A percentile compares a stretch with the other conserved stretches of the same genome.
Evolutionary conservation across 2,797 vertebrate species (phyloP).

Genomic region (Spea hammondii): DNA sequence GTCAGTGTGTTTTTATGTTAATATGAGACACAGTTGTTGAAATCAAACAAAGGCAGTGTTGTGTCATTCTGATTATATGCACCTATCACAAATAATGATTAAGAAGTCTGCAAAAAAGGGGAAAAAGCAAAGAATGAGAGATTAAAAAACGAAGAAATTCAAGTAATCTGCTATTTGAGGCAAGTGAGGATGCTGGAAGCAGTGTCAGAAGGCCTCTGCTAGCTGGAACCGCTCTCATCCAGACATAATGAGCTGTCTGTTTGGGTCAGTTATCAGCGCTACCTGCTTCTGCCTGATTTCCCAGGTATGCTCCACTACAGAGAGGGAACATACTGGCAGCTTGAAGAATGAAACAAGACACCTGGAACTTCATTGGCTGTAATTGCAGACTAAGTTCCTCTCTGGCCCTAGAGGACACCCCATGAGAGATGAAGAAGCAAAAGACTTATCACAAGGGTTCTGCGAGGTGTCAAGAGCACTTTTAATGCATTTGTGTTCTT

Average conservation of each 20-base stretch:
- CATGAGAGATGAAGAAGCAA: constrained; percentile 15
- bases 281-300: constrained; percentile 48
- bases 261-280: constrained; percentile 38
- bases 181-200: constrained; percentile 21
- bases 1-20: neutral
- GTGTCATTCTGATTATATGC: neutral
- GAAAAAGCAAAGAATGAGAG: neutral
- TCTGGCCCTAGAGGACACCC: constrained; percentile 31
- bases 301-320: constrained; percentile 36
- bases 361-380: constrained; percentile 24
- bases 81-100: neutral
- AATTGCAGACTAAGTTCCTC: constrained; percentile 31
- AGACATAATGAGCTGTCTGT: constrained; percentile 47
- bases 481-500: constrained; percentile 28
- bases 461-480: constrained; percentile 26
- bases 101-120: neutral
- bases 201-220: constrained; percentile 30
- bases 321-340: constrained; percentile 21
- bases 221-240: constrained; percentile 38
- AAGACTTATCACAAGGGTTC: constrained; percentile 21
- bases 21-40: neutral
- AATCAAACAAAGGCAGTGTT: neutral
- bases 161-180: constrained; percentile 8
- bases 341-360: constrained; percentile 46
- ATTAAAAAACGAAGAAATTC: neutral